Conservation (phyloP, 2,797 vertebrate species). For the Pelochelys cantorii region DNA sequence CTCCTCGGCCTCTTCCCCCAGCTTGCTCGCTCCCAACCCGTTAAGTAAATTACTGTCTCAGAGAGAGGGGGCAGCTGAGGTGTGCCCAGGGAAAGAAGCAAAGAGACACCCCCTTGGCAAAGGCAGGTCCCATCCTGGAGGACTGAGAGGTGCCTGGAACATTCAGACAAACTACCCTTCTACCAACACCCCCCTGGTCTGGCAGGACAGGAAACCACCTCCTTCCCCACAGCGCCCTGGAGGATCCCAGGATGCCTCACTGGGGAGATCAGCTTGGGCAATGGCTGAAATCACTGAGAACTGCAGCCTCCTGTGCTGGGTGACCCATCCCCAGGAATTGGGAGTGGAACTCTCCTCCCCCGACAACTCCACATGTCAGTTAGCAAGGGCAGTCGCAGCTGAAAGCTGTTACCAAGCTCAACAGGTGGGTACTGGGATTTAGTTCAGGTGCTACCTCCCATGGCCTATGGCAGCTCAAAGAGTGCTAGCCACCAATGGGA, state of each 20-base stretch:
- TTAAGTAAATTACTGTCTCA: not conserved
- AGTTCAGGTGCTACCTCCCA: not conserved
- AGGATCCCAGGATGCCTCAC: not conserved
- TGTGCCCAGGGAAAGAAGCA: no score
- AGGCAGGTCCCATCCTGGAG: not conserved
- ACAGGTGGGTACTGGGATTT: not conserved
- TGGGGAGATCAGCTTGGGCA: not conserved
- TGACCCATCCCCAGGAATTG: not conserved
- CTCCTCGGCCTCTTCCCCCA: not conserved
- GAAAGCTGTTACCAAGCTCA: not conserved
- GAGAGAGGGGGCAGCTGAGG: not conserved
- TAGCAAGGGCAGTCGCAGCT: not conserved
- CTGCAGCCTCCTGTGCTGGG: no score
- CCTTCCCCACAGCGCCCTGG: no score
- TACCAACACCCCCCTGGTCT: not conserved
- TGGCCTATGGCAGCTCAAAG: not conserved
- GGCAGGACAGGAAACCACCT: not conserved
- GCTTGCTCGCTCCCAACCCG: not conserved
- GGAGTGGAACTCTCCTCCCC: not conserved
- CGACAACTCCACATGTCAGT: not conserved
- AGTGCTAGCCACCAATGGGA: not conserved
- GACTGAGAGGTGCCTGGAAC: not conserved
- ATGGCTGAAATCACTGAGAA: not conserved
- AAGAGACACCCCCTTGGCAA: not conserved
- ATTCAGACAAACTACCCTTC: not conserved